Base-by-base conservation (phyloP, 2,113 vertebrate species). In the Polyodon spathula region DNA sequence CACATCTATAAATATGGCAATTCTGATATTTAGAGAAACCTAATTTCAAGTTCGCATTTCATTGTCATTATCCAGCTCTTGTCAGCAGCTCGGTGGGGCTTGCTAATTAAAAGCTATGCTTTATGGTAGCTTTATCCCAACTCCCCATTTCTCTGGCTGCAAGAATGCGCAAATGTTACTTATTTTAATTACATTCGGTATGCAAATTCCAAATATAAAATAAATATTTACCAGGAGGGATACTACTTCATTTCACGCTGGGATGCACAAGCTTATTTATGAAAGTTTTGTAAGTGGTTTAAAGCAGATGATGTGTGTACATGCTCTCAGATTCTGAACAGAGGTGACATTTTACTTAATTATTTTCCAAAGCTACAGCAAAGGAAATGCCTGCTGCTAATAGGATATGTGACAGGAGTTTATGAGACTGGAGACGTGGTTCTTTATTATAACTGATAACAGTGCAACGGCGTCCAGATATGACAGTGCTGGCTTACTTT, bases 101-200 rank as follows among this genome's bases (percentile, higher is more conserved):
- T 70, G 61, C 69, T 81, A 76, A 81, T 80, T 80, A 80, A 79
- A 78, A 76, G 67, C 67, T 65, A 64, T 73, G 73, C 61, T 68
- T 72, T 75, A 59, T 70, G 70, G 71, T 64, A 54, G 68, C 74
- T 73, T 81, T 68, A 78, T 77, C 70, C 60, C 54, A 75, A 69
- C 64, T 73, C 67, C 66, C 67, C 65, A 70, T 78, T 78, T 80
- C 74, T 73, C 74, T 66, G 54, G 5, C 16, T 16, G 53, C 11
- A 10, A 17, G 17, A 56, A 60, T 68, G 68, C 41, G 46, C 54
- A 71, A 69, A 68, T 73, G 74, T 72, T 69, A 67, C 64, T 76
- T 78, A 59, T 80, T 81, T 77, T 86, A 83, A 83, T 85, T 84
- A 78, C 73, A 69, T 72, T 71, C 69, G 74, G 73, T 74, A 83